Evolutionary conservation across 2,113 vertebrate species (phyloP).

Genomic region (Alethe castanea): DNA sequence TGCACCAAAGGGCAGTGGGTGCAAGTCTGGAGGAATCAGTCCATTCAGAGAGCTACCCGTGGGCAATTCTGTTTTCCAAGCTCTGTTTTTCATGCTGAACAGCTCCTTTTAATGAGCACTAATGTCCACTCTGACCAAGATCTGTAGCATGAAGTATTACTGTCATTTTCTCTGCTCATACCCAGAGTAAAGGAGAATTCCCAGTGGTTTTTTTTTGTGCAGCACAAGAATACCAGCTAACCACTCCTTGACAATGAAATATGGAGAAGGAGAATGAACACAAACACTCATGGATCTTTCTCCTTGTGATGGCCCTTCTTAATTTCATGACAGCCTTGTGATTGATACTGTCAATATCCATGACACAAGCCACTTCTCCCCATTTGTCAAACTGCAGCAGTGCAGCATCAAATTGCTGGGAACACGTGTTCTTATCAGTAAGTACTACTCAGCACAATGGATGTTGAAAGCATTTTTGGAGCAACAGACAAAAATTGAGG

Average conservation of each 20-base stretch:
- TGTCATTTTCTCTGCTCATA: background rate
- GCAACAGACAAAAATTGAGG: background rate
- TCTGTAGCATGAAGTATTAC: background rate
- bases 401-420: background rate
- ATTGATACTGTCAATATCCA: constrained; percentile 40
- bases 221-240: background rate
- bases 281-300: constrained; percentile 10
- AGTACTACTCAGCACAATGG: background rate
- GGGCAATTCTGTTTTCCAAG: background rate
- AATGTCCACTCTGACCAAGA: constrained; percentile 49
- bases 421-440: background rate
- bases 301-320: background rate
- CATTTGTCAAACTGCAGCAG: constrained; percentile 25
- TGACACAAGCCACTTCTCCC: constrained; percentile 12
- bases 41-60: background rate
- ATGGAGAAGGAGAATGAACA: constrained; percentile 15
- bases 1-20: background rate
- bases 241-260: constrained; percentile 25
- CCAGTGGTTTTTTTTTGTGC: accelerated
- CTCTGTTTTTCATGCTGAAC: background rate
- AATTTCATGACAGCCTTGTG: constrained; percentile 21
- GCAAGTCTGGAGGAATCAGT: background rate
- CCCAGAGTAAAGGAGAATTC: background rate
- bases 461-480: background rate
- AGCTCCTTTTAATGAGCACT: constrained; percentile 24